Evolutionary conservation across 2,888 invertebrate genomes (phyloP), one percentile per base, ranked within the genome.

Genomic region (Lasioglossum morio): DNA sequence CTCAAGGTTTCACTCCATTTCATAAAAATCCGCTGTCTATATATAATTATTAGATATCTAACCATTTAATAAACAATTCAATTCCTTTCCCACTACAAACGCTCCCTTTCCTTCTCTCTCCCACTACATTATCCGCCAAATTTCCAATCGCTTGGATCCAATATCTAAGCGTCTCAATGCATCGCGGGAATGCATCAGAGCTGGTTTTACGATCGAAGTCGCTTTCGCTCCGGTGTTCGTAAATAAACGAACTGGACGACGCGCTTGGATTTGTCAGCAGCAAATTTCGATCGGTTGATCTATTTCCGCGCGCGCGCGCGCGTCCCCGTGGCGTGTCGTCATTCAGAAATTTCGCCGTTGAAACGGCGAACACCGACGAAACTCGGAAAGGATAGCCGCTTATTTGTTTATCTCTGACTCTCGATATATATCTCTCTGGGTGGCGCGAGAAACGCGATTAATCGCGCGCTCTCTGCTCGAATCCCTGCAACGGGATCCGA

Each of bases 341-440:
- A 83, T 87, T 77, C 78, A 84, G 90, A 88, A 79, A 86, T 86
- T 86, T 79, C 82, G 53, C 30, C 48, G 74, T 27, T 14, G 16
- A 79, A 34, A 87, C 76, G 83, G 79, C 86, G 81, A 66, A 48
- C 34, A 69, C 23, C 34, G 2, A 8, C 10, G 69, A 69, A 8
- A 69, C 37, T 37, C 37, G 34, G 10, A 37, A 37, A 69, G 34
- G 66, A 37, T 69, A 14, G 43, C 46, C n/a, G 34, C 23, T 14
- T 34, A 79, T 82, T 88, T 86, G 85, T 91, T 91, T 87, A 85
- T 75, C 80, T 70, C 85, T 88, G 81, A 78, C 83, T 57, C 23
- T 53, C 53, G 86, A 88, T 88, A 74, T 74, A n/a, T 53, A 60
- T 30, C 30, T 40, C 19, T 60, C 16, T 37, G 73, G 34, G 27